Conservation (phyloP, 1,140 invertebrate species). For the Zaprionus tsacasi region DNA sequence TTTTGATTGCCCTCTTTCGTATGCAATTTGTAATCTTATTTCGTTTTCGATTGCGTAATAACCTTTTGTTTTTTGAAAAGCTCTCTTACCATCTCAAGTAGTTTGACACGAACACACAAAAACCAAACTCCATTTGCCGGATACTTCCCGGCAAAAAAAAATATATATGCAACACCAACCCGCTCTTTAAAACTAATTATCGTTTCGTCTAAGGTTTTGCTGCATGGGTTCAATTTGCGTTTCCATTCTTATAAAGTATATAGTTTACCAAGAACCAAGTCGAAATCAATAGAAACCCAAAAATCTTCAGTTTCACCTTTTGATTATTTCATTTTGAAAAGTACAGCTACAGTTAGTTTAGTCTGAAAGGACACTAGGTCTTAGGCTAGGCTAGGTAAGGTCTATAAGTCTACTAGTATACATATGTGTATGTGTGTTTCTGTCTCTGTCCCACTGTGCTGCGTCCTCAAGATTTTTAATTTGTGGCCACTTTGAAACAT, state of each 20-base stretch:
- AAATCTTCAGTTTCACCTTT: slow-evolving; percentile 30
- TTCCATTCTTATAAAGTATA: slow-evolving; percentile 15
- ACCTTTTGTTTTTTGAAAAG: slow-evolving; percentile 24
- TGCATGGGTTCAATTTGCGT: slow-evolving; percentile 57
- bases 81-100: slow-evolving; percentile 26
- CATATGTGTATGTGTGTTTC: slow-evolving; percentile 18
- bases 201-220: slow-evolving; percentile 44
- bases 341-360: neutral
- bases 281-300: slow-evolving; percentile 28
- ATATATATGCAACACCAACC: slow-evolving; percentile 37
- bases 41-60: slow-evolving; percentile 35
- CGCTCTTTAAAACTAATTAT: slow-evolving; percentile 30
- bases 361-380: neutral
- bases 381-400: slow-evolving; percentile 38
- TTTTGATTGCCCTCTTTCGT: slow-evolving; percentile 59
- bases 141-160: slow-evolving; percentile 36
- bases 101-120: slow-evolving; percentile 25
- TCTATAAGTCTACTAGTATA: slow-evolving; percentile 3
- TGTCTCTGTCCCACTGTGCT: slow-evolving; percentile 44
- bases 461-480: slow-evolving; percentile 49
- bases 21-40: slow-evolving; percentile 53
- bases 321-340: slow-evolving; percentile 10
- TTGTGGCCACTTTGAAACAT: slow-evolving; percentile 49
- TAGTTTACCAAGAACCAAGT: slow-evolving; percentile 18
- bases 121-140: slow-evolving; percentile 9